A percentile compares a stretch with the other conserved stretches of the same genome.
Conservation (phyloP, 2,888 invertebrate genomes). For the Thecocarcelia acutangulata region DNA sequence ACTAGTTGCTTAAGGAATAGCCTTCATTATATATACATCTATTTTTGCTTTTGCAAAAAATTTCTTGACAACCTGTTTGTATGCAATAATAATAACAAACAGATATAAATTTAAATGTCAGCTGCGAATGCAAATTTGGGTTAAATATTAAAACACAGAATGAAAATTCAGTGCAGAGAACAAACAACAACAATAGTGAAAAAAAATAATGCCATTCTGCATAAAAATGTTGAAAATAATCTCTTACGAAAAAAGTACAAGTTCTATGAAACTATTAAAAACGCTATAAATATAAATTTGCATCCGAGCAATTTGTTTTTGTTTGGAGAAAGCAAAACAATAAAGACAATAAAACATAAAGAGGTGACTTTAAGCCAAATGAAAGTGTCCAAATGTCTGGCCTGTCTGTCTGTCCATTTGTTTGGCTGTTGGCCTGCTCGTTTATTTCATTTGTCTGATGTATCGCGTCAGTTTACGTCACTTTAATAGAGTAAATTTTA, state of each 20-base stretch:
- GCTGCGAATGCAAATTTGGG: slow-evolving; percentile 35
- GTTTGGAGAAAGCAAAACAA: slow-evolving; percentile 25
- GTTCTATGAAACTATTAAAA: slow-evolving; percentile 11
- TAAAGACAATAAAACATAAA: slow-evolving; percentile 28
- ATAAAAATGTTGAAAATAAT: slow-evolving; percentile 14
- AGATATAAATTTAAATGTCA: slow-evolving; percentile 48
- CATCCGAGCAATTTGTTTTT: slow-evolving; percentile 4
- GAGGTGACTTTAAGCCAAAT: slow-evolving; percentile 51
- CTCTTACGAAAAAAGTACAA: not conserved
- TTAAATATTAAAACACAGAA: slow-evolving; percentile 48
- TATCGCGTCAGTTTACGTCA: slow-evolving; percentile 35
- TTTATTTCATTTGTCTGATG: slow-evolving; percentile 43
- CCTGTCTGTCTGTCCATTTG: slow-evolving; percentile 21
- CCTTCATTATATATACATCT: no score
- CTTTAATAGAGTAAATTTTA: slow-evolving; percentile 27
- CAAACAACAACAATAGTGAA: slow-evolving; percentile 16
- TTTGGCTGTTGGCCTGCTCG: slow-evolving; percentile 6
- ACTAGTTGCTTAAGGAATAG: no score
- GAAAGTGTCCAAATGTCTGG: slow-evolving; percentile 62
- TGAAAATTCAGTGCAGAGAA: slow-evolving; percentile 29
- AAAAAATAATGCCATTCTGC: slow-evolving; percentile 17
- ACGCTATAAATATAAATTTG: slow-evolving; percentile 25
- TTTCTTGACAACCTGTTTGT: no score
- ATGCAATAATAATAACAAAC: no score
- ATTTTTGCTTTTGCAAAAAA: no score